These are phyloP conservation scores for Crotophaga sulcirostris DNA, from an alignment of 2,113 vertebrate genomes.

Conservation along the genomic window DNA sequence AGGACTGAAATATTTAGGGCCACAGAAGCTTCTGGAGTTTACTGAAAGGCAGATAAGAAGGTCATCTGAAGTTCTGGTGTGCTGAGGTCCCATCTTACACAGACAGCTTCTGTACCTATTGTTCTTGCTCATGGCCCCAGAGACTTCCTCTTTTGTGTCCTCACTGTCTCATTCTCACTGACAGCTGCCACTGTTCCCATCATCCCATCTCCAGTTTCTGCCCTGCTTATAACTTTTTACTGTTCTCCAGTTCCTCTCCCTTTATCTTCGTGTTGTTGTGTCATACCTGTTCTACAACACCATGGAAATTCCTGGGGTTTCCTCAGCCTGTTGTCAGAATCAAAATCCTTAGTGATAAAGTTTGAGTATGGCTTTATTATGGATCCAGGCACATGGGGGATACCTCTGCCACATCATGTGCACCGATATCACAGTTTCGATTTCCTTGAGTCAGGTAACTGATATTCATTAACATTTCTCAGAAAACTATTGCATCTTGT, in stretches of 20 bases:
- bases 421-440: too few species aligned
- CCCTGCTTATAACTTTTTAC: neutral
- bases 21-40: neutral
- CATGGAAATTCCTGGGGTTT: neutral
- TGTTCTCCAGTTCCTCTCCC: neutral
- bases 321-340: too few species aligned
- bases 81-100: neutral
- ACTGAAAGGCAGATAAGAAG: neutral
- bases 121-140: neutral
- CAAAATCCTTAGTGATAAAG: too few species aligned
- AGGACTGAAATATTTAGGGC: neutral
- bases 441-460: too few species aligned
- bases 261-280: neutral
- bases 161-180: neutral
- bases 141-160: neutral
- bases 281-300: neutral
- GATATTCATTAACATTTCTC: too few species aligned
- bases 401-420: too few species aligned
- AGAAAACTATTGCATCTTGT: too few species aligned
- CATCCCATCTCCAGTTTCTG: neutral
- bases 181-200: neutral
- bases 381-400: too few species aligned
- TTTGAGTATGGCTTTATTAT: too few species aligned
- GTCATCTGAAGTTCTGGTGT: neutral
- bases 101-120: neutral